Base-by-base conservation (phyloP, 2,113 vertebrate species). In the Cynocephalus volans region DNA sequence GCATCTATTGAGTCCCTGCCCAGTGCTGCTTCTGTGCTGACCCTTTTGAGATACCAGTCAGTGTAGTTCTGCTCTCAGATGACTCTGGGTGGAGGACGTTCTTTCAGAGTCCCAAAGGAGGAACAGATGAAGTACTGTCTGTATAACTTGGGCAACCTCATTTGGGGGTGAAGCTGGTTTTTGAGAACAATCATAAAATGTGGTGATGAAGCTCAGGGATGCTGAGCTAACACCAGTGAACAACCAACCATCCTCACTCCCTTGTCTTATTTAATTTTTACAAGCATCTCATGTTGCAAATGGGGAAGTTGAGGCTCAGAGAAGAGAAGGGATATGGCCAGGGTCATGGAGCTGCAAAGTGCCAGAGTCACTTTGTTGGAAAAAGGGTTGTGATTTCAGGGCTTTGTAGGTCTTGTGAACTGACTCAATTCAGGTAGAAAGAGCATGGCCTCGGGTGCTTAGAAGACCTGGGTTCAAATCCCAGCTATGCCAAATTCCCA, bases 401-500 rank as follows among this genome's bases (percentile, higher is more conserved):
- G 4, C 3, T 41, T 48, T 33, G 14, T 79, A 72, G 17, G 18
- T 73, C 64, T 97, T 77, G 31, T 21, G 5, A 81, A 82, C 13
- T 45, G 41, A 28, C 31, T 81, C 60, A 9, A 3, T 36, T 73
- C 31, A 67, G 21, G 33, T 21, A 85, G 58, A 77, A 85, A 88
- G 58, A 82, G 10, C 23, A n/a, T 58, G 41, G 21, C 14, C 48
- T 85, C 50, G 58, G 79, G 41, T 69, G 45, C 19, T 56, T 33
- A 41, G 50, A 58, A 84, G 33, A 92, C 13, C 58, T n/a, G 45
- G 48, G 36, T 90, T 97, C 88, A 90, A 24, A 85, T 90, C 14
- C 67, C 45, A 79, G 41, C 33, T n/a, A 23, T 90, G 48, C 69
- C 45, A 12, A 12, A 48, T 60, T 95, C 15, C 64, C 70, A 81